Percentiles rank a stretch among this genome's conserved stretches.
phyloP scores from a whole-genome alignment of 1,140 invertebrate genomes.

The Reticulitermes speratus region DNA sequence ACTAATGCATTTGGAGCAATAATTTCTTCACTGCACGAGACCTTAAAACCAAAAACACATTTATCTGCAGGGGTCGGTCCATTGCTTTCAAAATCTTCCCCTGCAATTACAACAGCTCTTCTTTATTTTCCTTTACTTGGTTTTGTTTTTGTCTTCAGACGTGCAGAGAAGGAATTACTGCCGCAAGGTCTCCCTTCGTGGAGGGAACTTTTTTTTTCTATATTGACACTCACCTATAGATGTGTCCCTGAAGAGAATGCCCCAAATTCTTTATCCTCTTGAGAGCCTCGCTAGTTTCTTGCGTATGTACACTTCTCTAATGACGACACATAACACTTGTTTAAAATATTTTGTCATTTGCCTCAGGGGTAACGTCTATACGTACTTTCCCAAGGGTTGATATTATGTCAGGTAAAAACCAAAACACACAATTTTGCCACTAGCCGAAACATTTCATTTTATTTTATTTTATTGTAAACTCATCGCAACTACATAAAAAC shows the following conservation, averaged over 20 bases:
- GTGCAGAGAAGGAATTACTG: neutral
- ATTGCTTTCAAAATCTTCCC: neutral
- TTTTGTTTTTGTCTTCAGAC: neutral
- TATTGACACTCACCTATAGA: constrained; percentile 5
- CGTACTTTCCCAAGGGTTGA: neutral
- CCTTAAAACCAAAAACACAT: constrained; percentile 17
- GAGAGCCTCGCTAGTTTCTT: neutral
- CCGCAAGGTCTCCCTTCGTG: neutral
- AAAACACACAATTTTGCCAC: neutral
- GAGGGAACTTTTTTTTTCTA: neutral
- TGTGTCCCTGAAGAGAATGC: neutral
- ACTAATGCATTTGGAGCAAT: constrained; percentile 7
- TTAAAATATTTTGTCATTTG: constrained; percentile 6
- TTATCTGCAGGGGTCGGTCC: neutral
- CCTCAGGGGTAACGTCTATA: neutral
- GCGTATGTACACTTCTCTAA: neutral
- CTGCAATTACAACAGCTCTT: neutral
- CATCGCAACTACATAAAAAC: neutral
- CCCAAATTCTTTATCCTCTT: neutral
- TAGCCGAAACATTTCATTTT: neutral
- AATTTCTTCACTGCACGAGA: constrained; percentile 9
- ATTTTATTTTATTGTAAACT: neutral
- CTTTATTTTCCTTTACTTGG: neutral
- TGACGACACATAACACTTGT: neutral
- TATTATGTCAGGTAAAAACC: neutral